Evolutionary conservation across 2,797 vertebrate species (phyloP).

Genomic region (Borostomias antarcticus): DNA sequence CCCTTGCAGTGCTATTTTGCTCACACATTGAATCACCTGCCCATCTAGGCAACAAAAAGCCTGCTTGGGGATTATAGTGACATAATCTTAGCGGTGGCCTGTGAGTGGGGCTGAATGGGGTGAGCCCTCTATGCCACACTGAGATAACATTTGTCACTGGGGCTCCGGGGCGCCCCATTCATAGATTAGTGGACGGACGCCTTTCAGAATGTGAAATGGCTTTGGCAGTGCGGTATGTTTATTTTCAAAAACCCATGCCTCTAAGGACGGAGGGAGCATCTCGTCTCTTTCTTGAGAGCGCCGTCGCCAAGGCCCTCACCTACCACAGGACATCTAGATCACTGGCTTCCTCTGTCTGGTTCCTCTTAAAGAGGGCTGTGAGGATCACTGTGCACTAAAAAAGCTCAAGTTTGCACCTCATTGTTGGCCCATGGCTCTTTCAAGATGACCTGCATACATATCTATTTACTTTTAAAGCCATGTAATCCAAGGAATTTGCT

Average conservation of each 20-base stretch:
- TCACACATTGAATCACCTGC: constrained; percentile 80
- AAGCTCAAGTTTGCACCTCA: constrained; percentile 36
- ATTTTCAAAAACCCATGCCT: constrained; percentile 74
- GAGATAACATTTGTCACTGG: constrained; percentile 86
- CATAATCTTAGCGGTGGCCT: constrained; percentile 83
- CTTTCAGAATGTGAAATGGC: constrained; percentile 82
- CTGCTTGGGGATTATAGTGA: constrained; percentile 84
- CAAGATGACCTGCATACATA: constrained; percentile 29
- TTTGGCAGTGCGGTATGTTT: constrained; percentile 80
- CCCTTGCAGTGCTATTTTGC: constrained; percentile 70
- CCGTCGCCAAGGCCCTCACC: constrained; percentile 58
- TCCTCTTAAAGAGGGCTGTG: constrained; percentile 20
- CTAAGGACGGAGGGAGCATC: constrained; percentile 72
- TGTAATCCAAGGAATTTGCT: not conserved
- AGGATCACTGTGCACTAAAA: constrained; percentile 28
- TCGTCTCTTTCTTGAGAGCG: constrained; percentile 70
- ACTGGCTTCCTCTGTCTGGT: constrained; percentile 62
- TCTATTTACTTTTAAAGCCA: not conserved
- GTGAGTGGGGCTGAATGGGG: constrained; percentile 80
- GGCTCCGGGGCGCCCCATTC: constrained; percentile 80
- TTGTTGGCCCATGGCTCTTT: constrained; percentile 34
- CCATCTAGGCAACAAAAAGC: constrained; percentile 77
- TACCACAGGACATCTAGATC: constrained; percentile 45
- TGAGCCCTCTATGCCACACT: constrained; percentile 81
- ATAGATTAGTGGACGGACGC: constrained; percentile 83